These are phyloP conservation scores for Antheraea mylitta DNA, from an alignment of 1,140 invertebrate genomes.

Conservation along the genomic window DNA sequence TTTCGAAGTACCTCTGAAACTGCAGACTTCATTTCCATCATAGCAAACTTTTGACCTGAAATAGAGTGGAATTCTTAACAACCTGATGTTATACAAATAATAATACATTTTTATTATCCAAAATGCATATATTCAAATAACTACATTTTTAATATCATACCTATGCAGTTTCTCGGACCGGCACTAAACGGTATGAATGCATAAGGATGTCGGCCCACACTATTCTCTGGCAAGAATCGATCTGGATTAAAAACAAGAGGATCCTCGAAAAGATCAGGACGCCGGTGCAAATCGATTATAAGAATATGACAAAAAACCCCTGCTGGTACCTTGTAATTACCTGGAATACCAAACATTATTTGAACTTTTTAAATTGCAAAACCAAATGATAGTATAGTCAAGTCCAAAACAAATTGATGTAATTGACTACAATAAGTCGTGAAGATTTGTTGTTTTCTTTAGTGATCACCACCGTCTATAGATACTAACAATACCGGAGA, in stretches of 20 bases:
- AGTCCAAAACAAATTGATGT: no score
- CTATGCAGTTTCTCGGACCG: slow-evolving; percentile 83
- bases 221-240: slow-evolving; percentile 78
- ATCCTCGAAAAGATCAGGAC: slow-evolving; percentile 78
- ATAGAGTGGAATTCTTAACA: not conserved
- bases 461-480: no score
- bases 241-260: slow-evolving; percentile 82
- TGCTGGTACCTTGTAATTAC: slow-evolving; percentile 74
- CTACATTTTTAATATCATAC: slow-evolving; percentile 31
- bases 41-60: slow-evolving; percentile 62
- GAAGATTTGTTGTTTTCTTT: no score
- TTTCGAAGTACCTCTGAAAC: slow-evolving; percentile 42
- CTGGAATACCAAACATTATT: slow-evolving; percentile 32
- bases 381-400: no score
- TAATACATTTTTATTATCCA: no score
- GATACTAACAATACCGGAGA: no score
- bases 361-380: no score
- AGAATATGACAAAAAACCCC: slow-evolving; percentile 79
- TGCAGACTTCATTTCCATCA: slow-evolving; percentile 55
- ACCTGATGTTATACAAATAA: no score
- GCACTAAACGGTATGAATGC: slow-evolving; percentile 86
- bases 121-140: no score
- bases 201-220: slow-evolving; percentile 73
- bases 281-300: slow-evolving; percentile 78
- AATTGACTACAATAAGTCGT: no score